phyloP scores from a whole-genome alignment of 2,888 invertebrate genomes.

The Myathropa florea region DNA sequence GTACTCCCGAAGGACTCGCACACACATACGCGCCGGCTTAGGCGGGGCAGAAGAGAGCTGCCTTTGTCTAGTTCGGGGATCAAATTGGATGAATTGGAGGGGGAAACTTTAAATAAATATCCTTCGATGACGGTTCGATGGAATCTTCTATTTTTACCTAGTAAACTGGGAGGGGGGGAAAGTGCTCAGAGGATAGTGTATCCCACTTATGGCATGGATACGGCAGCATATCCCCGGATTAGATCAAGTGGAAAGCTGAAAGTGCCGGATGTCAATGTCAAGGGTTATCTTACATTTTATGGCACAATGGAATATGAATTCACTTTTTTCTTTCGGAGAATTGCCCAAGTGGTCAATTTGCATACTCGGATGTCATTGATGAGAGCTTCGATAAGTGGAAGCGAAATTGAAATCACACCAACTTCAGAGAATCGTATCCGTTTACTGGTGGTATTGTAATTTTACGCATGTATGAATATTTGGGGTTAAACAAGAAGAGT shows the following conservation, averaged over 20 bases:
- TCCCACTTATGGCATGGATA: too few relatives aligned
- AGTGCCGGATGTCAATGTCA: background rate
- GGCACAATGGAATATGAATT: background rate
- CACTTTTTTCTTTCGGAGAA: background rate
- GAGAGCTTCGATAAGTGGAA: background rate
- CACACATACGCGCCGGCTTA: background rate
- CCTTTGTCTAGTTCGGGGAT: background rate
- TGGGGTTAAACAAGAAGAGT: background rate
- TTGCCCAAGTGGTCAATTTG: background rate
- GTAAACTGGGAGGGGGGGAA: background rate
- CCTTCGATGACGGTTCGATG: background rate
- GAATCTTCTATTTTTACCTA: background rate
- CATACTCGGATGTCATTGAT: background rate
- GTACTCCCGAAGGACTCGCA: background rate
- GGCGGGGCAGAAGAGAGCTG: too few relatives aligned
- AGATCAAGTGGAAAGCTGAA: background rate
- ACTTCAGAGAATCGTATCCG: background rate
- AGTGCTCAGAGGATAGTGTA: background rate
- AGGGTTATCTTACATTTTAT: background rate
- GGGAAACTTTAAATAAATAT: slow-evolving; percentile 18
- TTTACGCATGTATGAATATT: background rate
- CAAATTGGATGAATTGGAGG: background rate
- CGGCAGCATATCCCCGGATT: background rate
- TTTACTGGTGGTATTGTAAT: background rate
- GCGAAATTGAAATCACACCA: background rate